These are phyloP conservation scores for Dendrolimus punctatus DNA, from an alignment of 1,140 invertebrate species.

Conservation along the genomic window DNA sequence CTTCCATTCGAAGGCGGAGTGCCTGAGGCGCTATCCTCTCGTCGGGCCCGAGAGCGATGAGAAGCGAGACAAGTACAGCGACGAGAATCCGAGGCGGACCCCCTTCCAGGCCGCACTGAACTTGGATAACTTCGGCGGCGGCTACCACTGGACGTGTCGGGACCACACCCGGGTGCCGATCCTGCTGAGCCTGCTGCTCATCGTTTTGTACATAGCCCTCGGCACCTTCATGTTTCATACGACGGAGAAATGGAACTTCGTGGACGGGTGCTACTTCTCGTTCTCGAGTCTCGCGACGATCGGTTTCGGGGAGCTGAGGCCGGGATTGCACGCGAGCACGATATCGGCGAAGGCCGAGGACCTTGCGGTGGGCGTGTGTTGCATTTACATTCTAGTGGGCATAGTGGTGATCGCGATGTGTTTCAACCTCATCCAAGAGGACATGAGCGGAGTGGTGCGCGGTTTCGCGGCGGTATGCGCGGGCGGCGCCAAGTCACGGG, in stretches of 20 bases:
- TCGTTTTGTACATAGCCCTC: slow-evolving; percentile 91
- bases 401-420: slow-evolving; percentile 97
- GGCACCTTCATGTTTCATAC: slow-evolving; percentile 94
- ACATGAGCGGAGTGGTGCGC: slow-evolving; percentile 81
- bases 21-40: slow-evolving; percentile 25
- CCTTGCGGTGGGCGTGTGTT: slow-evolving; percentile 84
- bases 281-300: slow-evolving; percentile 93
- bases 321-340: slow-evolving; percentile 80
- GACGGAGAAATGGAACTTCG: slow-evolving; percentile 90
- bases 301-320: slow-evolving; percentile 89
- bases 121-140: slow-evolving; percentile 45
- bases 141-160: slow-evolving; percentile 65
- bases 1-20: slow-evolving; percentile 41
- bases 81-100: slow-evolving; percentile 35
- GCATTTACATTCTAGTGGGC: slow-evolving; percentile 93
- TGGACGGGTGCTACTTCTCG: slow-evolving; percentile 96
- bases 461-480: slow-evolving; percentile 64
- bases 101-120: slow-evolving; percentile 60
- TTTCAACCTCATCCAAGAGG: slow-evolving; percentile 96
- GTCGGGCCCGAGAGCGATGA: slow-evolving; percentile 27
- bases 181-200: slow-evolving; percentile 89
- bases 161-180: slow-evolving; percentile 84
- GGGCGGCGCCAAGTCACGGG: slow-evolving; percentile 44
- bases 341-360: slow-evolving; percentile 79
- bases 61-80: slow-evolving; percentile 23